Conservation (phyloP, 2,113 vertebrate genomes). For the Platichthys stellatus region DNA sequence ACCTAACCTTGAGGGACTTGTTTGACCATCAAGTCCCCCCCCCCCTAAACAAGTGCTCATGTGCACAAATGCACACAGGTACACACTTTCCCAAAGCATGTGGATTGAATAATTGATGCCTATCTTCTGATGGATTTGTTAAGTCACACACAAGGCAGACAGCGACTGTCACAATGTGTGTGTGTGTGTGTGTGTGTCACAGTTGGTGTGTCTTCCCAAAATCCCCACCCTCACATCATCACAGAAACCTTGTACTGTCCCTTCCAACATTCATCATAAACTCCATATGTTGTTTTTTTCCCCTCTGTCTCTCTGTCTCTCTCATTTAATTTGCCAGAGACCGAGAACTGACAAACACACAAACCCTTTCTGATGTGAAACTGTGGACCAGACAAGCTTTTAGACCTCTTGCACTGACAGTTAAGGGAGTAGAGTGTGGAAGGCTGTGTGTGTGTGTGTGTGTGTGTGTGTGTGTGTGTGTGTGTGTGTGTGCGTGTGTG, state of each 20-base stretch:
- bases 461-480: constrained; percentile 11
- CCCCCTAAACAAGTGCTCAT: background rate
- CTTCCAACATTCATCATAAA: constrained; percentile 70
- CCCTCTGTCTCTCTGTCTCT: constrained; percentile 32
- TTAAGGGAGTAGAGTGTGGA: constrained; percentile 74
- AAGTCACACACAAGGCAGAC: constrained; percentile 82
- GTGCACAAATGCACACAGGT: constrained; percentile 54
- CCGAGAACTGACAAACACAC: constrained; percentile 81
- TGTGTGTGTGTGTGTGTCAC: constrained; percentile 36
- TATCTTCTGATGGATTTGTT: constrained; percentile 87
- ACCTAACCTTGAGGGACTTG: constrained; percentile 92
- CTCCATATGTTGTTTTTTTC: constrained; percentile 65
- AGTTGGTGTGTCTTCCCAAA: constrained; percentile 59
- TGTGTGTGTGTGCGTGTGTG: constrained; percentile 10
- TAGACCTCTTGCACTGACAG: constrained; percentile 79
- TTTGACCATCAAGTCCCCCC: constrained; percentile 72
- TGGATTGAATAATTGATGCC: constrained; percentile 95
- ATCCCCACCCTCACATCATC: constrained; percentile 36
- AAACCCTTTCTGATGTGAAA: constrained; percentile 80
- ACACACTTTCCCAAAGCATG: constrained; percentile 85
- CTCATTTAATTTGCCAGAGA: constrained; percentile 62
- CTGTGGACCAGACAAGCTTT: constrained; percentile 78
- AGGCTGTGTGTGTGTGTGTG: constrained; percentile 15
- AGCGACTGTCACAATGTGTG: constrained; percentile 73
- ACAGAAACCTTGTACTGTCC: constrained; percentile 70